A percentile compares a stretch with the other conserved stretches of the same genome.
Conservation (phyloP, 2,797 vertebrate species). For the Acropternis orthonyx region DNA sequence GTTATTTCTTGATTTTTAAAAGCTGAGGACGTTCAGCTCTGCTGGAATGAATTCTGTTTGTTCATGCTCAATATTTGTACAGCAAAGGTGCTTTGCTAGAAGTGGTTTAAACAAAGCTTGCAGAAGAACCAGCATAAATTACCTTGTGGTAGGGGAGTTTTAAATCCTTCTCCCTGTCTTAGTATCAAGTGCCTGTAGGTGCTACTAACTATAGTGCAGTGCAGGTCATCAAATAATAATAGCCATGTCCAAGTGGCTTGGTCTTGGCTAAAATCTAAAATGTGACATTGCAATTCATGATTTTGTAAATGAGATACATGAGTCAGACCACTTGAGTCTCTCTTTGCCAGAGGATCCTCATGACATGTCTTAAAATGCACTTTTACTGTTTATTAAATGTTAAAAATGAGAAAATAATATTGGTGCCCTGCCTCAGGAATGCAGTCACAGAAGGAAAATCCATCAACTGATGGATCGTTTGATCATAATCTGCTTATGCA, state of each 20-base stretch:
- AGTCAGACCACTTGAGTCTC: background rate
- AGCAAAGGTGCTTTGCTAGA: background rate
- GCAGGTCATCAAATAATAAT: background rate
- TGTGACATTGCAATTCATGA: background rate
- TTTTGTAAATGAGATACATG: background rate
- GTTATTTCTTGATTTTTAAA: background rate
- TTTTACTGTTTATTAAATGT: background rate
- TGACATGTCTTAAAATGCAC: background rate
- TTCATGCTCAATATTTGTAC: background rate
- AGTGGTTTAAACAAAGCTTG: background rate
- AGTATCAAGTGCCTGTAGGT: background rate
- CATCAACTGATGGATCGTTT: background rate
- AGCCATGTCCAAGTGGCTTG: background rate
- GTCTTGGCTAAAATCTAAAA: background rate
- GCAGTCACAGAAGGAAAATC: background rate
- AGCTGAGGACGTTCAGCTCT: background rate
- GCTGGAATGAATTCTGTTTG: background rate
- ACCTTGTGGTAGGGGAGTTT: background rate
- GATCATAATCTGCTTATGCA: background rate
- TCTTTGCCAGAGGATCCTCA: background rate
- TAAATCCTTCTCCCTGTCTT: background rate
- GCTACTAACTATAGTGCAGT: background rate
- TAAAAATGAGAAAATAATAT: background rate
- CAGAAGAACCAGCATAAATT: background rate
- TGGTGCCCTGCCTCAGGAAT: background rate